phyloP scores from a whole-genome alignment of 2,113 vertebrate genomes.

The Podarcis cretensis region DNA sequence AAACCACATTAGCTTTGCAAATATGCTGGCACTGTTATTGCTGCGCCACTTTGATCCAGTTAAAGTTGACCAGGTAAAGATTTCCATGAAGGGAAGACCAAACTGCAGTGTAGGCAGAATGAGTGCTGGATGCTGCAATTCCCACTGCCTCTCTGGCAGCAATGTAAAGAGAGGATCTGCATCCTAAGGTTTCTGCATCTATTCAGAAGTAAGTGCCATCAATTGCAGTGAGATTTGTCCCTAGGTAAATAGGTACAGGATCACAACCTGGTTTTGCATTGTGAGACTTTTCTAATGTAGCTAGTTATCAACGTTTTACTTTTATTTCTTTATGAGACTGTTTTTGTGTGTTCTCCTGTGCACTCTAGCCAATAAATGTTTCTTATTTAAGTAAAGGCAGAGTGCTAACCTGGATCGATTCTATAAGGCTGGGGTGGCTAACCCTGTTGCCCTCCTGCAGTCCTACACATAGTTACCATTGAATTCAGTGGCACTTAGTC shows the following conservation, averaged over 20 bases:
- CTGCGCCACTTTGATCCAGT: neutral
- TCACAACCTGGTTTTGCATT: neutral
- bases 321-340: neutral
- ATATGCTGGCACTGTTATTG: no score
- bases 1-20: no score
- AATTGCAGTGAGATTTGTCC: no score
- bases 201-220: no score
- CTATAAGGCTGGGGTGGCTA: neutral
- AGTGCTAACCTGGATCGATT: neutral
- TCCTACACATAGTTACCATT: no score
- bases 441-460: no score
- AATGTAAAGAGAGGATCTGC: neutral
- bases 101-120: neutral
- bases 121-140: neutral
- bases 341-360: neutral
- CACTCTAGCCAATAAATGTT: neutral
- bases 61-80: neutral
- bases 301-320: neutral
- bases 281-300: neutral
- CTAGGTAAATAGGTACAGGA: neutral
- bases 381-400: neutral
- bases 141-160: neutral
- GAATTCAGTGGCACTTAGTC: no score
- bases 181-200: neutral
- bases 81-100: neutral